phyloP scores from a whole-genome alignment of 2,113 vertebrate genomes.

The Otis tarda region DNA sequence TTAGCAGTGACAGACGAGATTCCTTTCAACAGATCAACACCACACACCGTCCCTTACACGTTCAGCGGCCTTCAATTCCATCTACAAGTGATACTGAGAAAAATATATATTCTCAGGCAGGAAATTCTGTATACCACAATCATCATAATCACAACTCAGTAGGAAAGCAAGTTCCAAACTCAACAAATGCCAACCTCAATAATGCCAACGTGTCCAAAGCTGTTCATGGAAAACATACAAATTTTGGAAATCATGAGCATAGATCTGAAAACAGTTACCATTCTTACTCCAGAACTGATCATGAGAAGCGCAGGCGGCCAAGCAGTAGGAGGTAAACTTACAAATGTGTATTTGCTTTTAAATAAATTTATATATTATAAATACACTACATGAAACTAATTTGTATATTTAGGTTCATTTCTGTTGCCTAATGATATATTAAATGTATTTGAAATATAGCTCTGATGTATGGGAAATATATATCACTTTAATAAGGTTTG shows the following conservation, averaged over 20 bases:
- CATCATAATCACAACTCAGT: conserved; percentile 89
- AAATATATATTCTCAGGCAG: conserved; percentile 84
- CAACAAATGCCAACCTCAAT: conserved; percentile 99
- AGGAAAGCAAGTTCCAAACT: conserved; percentile 90
- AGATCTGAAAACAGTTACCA: conserved; percentile 84
- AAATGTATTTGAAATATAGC: not conserved
- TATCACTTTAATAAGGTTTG: not conserved
- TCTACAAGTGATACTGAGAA: conserved; percentile 87
- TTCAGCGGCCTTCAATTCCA: conserved; percentile 91
- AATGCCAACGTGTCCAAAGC: conserved; percentile 95
- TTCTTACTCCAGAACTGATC: conserved; percentile 79
- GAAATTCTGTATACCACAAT: conserved; percentile 90
- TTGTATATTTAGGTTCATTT: not conserved
- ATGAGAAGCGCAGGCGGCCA: conserved; percentile 83
- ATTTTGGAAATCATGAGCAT: conserved; percentile 82
- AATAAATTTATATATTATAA: not conserved
- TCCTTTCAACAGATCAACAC: conserved; percentile 94
- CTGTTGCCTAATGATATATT: not conserved
- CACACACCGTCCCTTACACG: conserved; percentile 94
- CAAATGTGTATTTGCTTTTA: not conserved
- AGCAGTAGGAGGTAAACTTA: conserved; percentile 88
- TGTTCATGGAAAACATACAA: conserved; percentile 84
- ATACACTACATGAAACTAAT: not conserved
- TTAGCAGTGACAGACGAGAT: conserved; percentile 89
- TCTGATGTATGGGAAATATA: not conserved